A percentile compares a stretch with the other conserved stretches of the same genome.
Evolutionary conservation across 2,888 invertebrate genomes (phyloP).

Genomic region (Scaptomyza parva): DNA sequence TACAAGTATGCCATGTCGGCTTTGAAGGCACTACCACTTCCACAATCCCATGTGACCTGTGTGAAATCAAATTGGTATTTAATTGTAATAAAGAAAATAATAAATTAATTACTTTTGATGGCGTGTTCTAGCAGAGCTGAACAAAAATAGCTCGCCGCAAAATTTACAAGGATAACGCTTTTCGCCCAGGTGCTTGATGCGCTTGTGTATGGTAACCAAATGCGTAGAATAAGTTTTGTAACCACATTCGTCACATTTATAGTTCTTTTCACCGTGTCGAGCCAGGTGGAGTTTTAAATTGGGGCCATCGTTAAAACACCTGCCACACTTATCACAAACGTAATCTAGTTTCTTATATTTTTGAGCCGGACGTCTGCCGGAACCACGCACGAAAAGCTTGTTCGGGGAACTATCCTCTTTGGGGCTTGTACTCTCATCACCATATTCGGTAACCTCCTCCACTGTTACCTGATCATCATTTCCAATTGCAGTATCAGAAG

Average conservation of each 20-base stretch:
- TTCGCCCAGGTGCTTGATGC: neutral
- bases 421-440: neutral
- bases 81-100: neutral
- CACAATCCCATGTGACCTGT: neutral
- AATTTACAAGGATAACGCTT: neutral
- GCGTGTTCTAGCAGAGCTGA: neutral
- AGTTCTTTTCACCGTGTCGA: neutral
- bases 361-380: neutral
- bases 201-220: neutral
- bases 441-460: neutral
- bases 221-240: neutral
- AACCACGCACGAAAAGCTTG: neutral
- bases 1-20: slow-evolving; percentile 15
- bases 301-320: neutral
- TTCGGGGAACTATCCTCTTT: neutral
- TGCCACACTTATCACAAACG: neutral
- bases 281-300: neutral
- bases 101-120: neutral
- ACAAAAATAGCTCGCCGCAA: neutral
- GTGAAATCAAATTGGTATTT: neutral
- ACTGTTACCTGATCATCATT: neutral
- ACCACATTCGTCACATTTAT: neutral
- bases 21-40: neutral
- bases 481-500: neutral
- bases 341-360: neutral